Conservation (phyloP, 2,888 invertebrate genomes). For the Zeuzera pyrina region DNA sequence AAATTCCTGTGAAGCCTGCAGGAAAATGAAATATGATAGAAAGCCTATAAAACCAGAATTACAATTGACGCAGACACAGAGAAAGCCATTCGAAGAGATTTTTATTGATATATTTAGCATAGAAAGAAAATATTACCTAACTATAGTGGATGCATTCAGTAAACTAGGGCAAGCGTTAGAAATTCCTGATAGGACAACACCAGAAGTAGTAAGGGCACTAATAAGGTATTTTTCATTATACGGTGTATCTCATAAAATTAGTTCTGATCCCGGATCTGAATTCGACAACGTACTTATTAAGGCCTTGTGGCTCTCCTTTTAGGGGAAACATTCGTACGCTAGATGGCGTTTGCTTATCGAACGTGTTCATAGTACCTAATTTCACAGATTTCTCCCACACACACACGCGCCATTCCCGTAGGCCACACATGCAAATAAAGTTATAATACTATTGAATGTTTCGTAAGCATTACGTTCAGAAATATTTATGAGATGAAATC, state of each 20-base stretch:
- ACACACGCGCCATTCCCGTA: too few relatives aligned
- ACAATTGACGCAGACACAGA: not conserved
- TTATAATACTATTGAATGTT: too few relatives aligned
- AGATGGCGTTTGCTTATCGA: too few relatives aligned
- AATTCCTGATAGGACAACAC: conserved; percentile 16
- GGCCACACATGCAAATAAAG: too few relatives aligned
- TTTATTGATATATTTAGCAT: not conserved
- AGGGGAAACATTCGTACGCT: too few relatives aligned
- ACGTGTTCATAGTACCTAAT: too few relatives aligned
- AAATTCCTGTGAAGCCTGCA: conserved; percentile 8
- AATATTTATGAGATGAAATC: too few relatives aligned
- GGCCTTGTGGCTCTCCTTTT: too few relatives aligned
- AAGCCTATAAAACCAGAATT: not conserved
- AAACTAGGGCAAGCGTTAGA: conserved; percentile 21
- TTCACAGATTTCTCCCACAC: too few relatives aligned
- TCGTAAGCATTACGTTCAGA: too few relatives aligned
- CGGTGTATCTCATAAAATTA: conserved; percentile 17
- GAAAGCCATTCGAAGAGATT: not conserved
- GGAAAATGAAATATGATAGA: conserved; percentile 6
- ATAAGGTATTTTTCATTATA: conserved; percentile 21
- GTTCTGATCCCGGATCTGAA: conserved; percentile 20
- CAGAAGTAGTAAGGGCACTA: conserved; percentile 19
- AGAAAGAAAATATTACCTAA: conserved; percentile 9
- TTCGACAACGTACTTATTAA: too few relatives aligned
- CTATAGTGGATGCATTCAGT: conserved; percentile 20